Conservation (phyloP, 2,113 vertebrate species). For the Nerophis lumbriciformis region DNA sequence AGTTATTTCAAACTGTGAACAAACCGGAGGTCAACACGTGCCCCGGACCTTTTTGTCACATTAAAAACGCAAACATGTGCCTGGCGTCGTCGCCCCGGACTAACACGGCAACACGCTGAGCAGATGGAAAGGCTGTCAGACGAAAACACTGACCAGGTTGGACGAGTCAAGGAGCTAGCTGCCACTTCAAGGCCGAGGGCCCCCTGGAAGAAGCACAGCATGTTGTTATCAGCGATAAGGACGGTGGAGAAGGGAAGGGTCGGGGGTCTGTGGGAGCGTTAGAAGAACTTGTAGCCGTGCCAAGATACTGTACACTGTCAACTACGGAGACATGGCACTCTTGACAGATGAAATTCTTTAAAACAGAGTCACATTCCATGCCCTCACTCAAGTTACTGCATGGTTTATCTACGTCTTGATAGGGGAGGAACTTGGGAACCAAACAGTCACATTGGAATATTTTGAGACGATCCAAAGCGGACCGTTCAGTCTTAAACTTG, state of each 20-base stretch:
- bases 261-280: conserved; percentile 14
- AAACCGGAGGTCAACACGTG: no score
- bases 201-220: conserved; percentile 9
- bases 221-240: conserved; percentile 30
- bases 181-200: conserved; percentile 12
- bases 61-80: conserved; percentile 28
- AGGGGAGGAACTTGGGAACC: conserved; percentile 6
- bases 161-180: conserved; percentile 4
- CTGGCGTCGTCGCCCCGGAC: neutral
- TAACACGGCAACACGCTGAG: no score
- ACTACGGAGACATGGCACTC: conserved; percentile 24
- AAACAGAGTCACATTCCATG: conserved; percentile 43
- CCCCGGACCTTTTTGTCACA: no score
- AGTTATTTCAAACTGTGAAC: no score
- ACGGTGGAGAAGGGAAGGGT: conserved; percentile 1
- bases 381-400: conserved; percentile 13
- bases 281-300: conserved; percentile 41
- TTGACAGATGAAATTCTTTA: conserved; percentile 26
- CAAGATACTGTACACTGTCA: conserved; percentile 42
- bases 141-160: conserved; percentile 44
- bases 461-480: neutral
- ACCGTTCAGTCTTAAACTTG: neutral
- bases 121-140: conserved; percentile 21
- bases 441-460: neutral
- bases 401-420: conserved; percentile 3